These are phyloP conservation scores for Drosophila basisetae DNA, from an alignment of 2,888 invertebrate species.

Conservation along the genomic window DNA sequence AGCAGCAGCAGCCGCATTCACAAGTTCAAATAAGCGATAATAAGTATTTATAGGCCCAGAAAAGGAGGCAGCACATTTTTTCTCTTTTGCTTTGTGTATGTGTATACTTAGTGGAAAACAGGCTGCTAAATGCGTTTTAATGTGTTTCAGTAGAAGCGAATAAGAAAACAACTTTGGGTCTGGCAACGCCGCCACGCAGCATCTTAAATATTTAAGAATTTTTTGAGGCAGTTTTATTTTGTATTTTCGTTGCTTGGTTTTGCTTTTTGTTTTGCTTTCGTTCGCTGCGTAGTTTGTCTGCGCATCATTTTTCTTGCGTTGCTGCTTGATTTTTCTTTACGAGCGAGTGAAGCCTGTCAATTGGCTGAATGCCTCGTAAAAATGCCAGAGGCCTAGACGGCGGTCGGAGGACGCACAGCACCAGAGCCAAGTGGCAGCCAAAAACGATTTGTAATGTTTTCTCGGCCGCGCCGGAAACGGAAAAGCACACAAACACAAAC, in stretches of 20 bases:
- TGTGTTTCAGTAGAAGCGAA: slow-evolving; percentile 50
- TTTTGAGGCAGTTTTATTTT: slow-evolving; percentile 60
- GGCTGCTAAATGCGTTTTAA: slow-evolving; percentile 79
- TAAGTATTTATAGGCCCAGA: slow-evolving; percentile 77
- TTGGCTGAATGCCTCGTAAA: slow-evolving; percentile 82
- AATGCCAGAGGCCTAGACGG: slow-evolving; percentile 73
- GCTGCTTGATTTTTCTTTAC: slow-evolving; percentile 72
- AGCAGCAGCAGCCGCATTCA: slow-evolving; percentile 47
- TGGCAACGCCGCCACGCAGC: slow-evolving; percentile 42
- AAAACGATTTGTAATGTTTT: slow-evolving; percentile 82
- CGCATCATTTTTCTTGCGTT: slow-evolving; percentile 76
- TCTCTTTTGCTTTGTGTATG: slow-evolving; percentile 7
- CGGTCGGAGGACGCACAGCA: slow-evolving; percentile 10
- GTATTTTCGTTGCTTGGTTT: background rate
- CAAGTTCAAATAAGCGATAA: slow-evolving; percentile 82
- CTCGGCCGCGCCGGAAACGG: slow-evolving; percentile 75
- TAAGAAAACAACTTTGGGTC: slow-evolving; percentile 50
- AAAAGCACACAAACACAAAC: slow-evolving; percentile 52
- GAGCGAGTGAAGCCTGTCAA: slow-evolving; percentile 81
- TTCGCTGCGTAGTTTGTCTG: slow-evolving; percentile 64
- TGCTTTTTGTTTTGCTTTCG: slow-evolving; percentile 18
- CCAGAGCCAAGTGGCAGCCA: slow-evolving; percentile 50
- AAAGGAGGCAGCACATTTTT: slow-evolving; percentile 43
- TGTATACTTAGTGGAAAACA: slow-evolving; percentile 44
- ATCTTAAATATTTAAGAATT: slow-evolving; percentile 76